Evolutionary conservation across 2,113 vertebrate species (phyloP).

Genomic region (Corythoichthys haematopterus): DNA sequence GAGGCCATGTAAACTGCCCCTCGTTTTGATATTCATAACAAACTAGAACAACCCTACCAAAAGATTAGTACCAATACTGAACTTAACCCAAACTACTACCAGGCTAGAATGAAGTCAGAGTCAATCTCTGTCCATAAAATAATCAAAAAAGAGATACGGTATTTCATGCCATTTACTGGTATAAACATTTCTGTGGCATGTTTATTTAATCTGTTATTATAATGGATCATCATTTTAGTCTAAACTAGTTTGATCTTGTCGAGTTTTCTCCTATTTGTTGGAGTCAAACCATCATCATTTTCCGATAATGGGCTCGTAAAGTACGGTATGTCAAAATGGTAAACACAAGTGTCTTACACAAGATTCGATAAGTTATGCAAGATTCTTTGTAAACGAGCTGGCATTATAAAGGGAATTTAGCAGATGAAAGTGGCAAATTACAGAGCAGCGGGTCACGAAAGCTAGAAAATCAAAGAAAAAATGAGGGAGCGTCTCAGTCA

Average conservation of each 20-base stretch:
- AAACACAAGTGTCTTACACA: not conserved
- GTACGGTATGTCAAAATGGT: not conserved
- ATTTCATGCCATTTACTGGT: not conserved
- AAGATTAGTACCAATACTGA: too few relatives aligned
- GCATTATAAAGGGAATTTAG: not conserved
- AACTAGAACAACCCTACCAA: too few relatives aligned
- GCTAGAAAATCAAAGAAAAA: conserved; percentile 12
- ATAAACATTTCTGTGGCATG: not conserved
- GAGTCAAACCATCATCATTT: not conserved
- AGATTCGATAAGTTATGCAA: not conserved
- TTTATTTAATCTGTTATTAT: not conserved
- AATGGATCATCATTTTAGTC: not conserved
- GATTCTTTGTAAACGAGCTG: not conserved
- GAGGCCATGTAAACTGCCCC: too few relatives aligned
- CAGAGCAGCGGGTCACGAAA: conserved; percentile 1
- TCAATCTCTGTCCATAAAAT: too few relatives aligned
- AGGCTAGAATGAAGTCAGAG: too few relatives aligned
- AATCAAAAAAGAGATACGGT: not conserved
- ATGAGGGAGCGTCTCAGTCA: conserved; percentile 32
- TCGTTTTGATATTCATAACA: too few relatives aligned
- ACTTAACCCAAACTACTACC: too few relatives aligned
- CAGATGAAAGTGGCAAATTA: not conserved
- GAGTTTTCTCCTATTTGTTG: not conserved
- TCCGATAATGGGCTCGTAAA: not conserved
- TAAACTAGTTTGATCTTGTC: not conserved